Evolutionary conservation across 2,888 invertebrate genomes (phyloP), one percentile per base, ranked within the genome.

Genomic region (Dasysyrphus albostriatus): DNA sequence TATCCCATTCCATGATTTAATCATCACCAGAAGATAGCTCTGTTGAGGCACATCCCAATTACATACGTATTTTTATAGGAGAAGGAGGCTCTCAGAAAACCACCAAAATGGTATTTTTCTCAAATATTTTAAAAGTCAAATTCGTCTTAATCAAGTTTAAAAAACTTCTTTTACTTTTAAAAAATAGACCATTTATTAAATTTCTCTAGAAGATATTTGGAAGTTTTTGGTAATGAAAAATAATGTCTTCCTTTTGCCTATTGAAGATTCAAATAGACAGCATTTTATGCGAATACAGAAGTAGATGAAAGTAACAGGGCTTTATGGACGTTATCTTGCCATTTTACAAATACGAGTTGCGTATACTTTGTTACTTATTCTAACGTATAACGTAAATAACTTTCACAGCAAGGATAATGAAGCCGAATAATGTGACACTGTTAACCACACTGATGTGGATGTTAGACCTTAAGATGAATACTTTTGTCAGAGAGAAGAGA

Each of bases 381-480:
- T 4, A 32, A 54, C 29, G 7, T 61, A 16, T 37, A n/a, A 42
- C 42, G 19, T 63, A 51, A 51, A n/a, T 44, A 42, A 29, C 37
- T 63, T 16, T 32, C n/a, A 32, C 32, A 42, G n/a, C 12, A 34
- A 44, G 65, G 12, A 61, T 78, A 61, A 67, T 74, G 69, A 78
- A 54, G 72, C 44, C 44, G 47, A 63, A 63, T 79, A 63, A 61
- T 47, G 54, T 74, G 67, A 69, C 69, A 67, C 56, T 79, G 73
- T 37, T 74, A 73, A 79, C 79, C 83, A 19, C 83, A 79, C 16
- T 54, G 37, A 73, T 54, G 73, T 74, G 51, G 34, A n/a, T 39
- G 34, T 69, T 24, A 67, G 42, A 5, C 34, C 34, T 19, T 34
- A 10, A 47, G 51, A 19, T 5, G 42, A 29, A 34, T 42, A 34